These are phyloP conservation scores for Liolophura sinensis DNA, from an alignment of 1,140 invertebrate species.

Conservation along the genomic window DNA sequence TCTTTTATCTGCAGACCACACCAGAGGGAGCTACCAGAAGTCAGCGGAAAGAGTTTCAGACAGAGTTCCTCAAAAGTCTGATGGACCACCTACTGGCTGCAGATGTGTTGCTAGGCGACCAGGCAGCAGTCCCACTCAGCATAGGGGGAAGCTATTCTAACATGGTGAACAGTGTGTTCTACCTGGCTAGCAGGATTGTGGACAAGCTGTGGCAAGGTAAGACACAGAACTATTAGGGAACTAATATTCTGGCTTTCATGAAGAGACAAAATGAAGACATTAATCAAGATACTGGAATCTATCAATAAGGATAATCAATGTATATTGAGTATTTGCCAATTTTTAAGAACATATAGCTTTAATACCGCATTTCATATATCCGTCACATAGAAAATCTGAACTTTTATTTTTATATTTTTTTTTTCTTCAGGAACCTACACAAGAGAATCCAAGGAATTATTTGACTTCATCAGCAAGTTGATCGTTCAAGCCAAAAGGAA, in stretches of 20 bases:
- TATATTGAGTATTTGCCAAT: too few relatives aligned
- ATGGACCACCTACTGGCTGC: conserved; percentile 94
- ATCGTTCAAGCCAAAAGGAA: conserved; percentile 66
- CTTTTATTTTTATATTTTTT: conserved; percentile 19
- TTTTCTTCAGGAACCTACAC: conserved; percentile 45
- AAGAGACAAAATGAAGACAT: too few relatives aligned
- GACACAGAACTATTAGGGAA: background rate
- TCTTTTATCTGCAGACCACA: conserved; percentile 33
- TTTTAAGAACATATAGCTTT: too few relatives aligned
- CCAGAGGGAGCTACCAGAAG: conserved; percentile 74
- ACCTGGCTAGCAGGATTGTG: conserved; percentile 88
- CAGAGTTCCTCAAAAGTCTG: conserved; percentile 84
- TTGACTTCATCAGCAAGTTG: conserved; percentile 92
- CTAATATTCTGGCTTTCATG: too few relatives aligned
- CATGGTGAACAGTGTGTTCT: conserved; percentile 79
- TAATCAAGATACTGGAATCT: too few relatives aligned
- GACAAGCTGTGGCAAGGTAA: conserved; percentile 96
- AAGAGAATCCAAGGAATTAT: conserved; percentile 91
- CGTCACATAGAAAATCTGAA: background rate
- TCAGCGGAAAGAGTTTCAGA: conserved; percentile 89
- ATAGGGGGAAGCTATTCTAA: conserved; percentile 46
- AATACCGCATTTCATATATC: too few relatives aligned
- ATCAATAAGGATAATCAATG: too few relatives aligned
- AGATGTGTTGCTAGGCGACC: conserved; percentile 84
- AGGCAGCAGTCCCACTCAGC: conserved; percentile 70